Percentiles rank a stretch among this genome's conserved stretches.
Evolutionary conservation across 2,797 vertebrate genomes (phyloP).

Genomic region (Phrynocephalus forsythii): DNA sequence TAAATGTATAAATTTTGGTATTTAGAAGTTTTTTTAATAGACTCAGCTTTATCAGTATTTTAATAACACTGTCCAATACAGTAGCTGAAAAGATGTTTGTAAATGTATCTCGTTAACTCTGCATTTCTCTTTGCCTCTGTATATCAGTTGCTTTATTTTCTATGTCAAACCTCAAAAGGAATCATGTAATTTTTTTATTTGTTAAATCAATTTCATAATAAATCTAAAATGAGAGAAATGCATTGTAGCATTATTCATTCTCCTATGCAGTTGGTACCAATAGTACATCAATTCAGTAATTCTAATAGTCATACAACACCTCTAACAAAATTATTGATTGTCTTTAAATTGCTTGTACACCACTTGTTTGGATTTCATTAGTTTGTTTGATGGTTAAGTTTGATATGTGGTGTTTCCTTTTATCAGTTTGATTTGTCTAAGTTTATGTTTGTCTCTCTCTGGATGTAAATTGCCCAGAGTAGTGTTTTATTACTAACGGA

Average conservation of each 20-base stretch:
- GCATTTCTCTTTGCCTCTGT: constrained; percentile 66
- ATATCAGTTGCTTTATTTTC: constrained; percentile 72
- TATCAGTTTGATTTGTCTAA: too few relatives aligned
- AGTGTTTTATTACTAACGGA: too few relatives aligned
- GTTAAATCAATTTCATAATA: constrained; percentile 74
- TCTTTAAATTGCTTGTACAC: too few relatives aligned
- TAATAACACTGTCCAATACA: constrained; percentile 62
- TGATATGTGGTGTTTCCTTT: too few relatives aligned
- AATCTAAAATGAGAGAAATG: constrained; percentile 62
- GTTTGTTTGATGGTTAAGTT: too few relatives aligned
- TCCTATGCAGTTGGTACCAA: background rate
- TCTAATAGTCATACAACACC: too few relatives aligned
- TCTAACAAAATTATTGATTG: too few relatives aligned
- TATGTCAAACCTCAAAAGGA: constrained; percentile 69
- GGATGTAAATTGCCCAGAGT: too few relatives aligned
- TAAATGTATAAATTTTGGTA: constrained; percentile 72
- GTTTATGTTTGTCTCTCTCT: too few relatives aligned
- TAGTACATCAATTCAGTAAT: background rate
- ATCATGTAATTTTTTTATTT: constrained; percentile 67
- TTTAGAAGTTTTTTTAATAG: constrained; percentile 54
- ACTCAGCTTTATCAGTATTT: constrained; percentile 66
- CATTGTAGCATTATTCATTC: constrained; percentile 28
- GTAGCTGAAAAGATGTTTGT: constrained; percentile 68
- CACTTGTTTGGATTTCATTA: too few relatives aligned
- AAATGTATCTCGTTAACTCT: constrained; percentile 69